Evolutionary conservation across 2,888 invertebrate genomes (phyloP).

Genomic region (Hoplodrina blanda): DNA sequence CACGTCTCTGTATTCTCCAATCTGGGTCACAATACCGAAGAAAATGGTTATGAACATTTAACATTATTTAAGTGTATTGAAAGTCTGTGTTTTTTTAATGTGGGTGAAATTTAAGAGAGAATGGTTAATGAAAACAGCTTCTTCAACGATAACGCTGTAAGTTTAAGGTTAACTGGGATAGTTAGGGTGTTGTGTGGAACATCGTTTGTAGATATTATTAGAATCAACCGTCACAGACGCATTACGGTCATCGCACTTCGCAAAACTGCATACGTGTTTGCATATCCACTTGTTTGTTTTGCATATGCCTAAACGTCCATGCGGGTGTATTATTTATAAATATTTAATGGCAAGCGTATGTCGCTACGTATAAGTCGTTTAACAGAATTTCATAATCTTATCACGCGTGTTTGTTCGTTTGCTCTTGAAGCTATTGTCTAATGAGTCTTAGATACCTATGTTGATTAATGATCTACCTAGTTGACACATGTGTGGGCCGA

Average conservation of each 20-base stretch:
- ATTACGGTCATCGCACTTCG: constrained; percentile 81
- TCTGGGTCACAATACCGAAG: constrained; percentile 68
- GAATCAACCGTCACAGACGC: constrained; percentile 73
- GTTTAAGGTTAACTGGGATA: constrained; percentile 62
- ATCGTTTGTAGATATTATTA: constrained; percentile 78
- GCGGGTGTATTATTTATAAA: constrained; percentile 42
- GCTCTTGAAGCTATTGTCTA: constrained; percentile 28
- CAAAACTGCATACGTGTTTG: constrained; percentile 72
- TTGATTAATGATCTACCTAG: constrained; percentile 12
- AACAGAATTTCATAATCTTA: constrained; percentile 23
- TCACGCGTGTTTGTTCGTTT: constrained; percentile 13
- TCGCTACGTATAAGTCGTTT: constrained; percentile 24
- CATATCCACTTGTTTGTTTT: constrained; percentile 62
- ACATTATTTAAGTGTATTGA: constrained; percentile 35
- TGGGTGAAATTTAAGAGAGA: constrained; percentile 6
- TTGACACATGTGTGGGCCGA: constrained; percentile 6
- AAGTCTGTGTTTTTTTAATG: constrained; percentile 21
- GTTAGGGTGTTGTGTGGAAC: constrained; percentile 59
- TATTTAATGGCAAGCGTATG: constrained; percentile 29
- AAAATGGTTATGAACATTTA: constrained; percentile 69
- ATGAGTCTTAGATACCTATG: constrained; percentile 8
- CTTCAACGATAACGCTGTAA: constrained; percentile 27
- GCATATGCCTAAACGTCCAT: constrained; percentile 44
- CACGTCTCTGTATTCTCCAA: constrained; percentile 62
- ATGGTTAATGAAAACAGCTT: constrained; percentile 24